phyloP scores from a whole-genome alignment of 2,113 vertebrate species.

The Notarius quadriscutis region DNA sequence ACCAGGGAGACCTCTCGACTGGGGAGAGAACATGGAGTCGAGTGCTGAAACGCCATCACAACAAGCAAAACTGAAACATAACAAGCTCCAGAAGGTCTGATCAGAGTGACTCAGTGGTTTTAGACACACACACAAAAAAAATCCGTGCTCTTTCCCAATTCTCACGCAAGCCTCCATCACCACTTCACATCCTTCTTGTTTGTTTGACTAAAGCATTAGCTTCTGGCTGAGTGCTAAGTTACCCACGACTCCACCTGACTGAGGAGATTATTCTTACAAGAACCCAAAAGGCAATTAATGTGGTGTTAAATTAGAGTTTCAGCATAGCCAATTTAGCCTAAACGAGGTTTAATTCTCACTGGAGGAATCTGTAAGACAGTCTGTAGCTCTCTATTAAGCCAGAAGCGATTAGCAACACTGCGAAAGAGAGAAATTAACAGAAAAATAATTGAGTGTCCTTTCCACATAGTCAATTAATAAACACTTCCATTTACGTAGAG shows the following conservation, averaged over 20 bases:
- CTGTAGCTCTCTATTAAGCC: neutral
- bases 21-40: neutral
- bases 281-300: neutral
- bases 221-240: neutral
- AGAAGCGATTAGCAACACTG: neutral
- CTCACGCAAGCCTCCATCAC: neutral
- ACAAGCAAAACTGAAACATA: neutral
- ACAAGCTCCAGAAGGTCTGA: neutral
- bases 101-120: neutral
- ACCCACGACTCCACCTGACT: neutral
- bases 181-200: neutral
- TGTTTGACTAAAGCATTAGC: neutral
- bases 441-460: neutral
- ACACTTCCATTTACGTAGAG: neutral
- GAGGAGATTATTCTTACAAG: neutral
- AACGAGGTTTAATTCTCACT: neutral
- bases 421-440: neutral
- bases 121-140: no score
- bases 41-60: neutral
- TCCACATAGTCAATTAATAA: neutral
- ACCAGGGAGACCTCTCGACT: neutral
- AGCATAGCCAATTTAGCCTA: neutral
- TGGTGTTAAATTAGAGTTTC: neutral
- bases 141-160: neutral
- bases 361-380: neutral